These are phyloP conservation scores for Neoascia interrupta DNA, from an alignment of 2,888 invertebrate genomes.

Conservation along the genomic window DNA sequence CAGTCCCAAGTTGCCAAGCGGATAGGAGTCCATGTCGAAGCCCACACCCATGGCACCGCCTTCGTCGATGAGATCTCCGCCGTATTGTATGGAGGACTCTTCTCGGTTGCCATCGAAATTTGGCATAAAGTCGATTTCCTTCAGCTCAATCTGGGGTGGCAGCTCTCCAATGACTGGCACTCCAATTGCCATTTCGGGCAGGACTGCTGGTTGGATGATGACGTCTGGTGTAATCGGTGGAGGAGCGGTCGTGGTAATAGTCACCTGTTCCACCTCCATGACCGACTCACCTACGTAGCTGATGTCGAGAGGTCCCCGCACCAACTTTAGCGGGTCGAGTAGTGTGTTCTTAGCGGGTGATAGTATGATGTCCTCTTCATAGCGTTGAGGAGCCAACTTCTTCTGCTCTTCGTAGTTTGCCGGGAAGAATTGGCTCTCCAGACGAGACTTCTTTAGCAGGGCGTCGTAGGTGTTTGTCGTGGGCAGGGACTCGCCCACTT, in stretches of 20 bases:
- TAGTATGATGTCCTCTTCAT: slow-evolving; percentile 78
- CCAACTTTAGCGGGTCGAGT: slow-evolving; percentile 77
- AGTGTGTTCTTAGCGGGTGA: slow-evolving; percentile 75
- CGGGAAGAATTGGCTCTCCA: slow-evolving; percentile 78
- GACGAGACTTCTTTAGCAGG: slow-evolving; percentile 73
- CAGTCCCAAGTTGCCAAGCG: slow-evolving; percentile 76
- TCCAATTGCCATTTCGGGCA: slow-evolving; percentile 79
- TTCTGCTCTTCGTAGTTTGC: slow-evolving; percentile 75
- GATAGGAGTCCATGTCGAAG: slow-evolving; percentile 78
- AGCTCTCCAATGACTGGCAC: slow-evolving; percentile 79
- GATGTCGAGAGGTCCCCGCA: slow-evolving; percentile 77
- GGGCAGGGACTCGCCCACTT: slow-evolving; percentile 79
- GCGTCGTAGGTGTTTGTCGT: slow-evolving; percentile 71
- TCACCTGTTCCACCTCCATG: slow-evolving; percentile 78
- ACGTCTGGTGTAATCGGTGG: slow-evolving; percentile 73
- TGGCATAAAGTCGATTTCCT: slow-evolving; percentile 79
- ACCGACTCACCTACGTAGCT: slow-evolving; percentile 80
- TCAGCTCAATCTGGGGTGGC: slow-evolving; percentile 79
- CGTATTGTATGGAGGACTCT: slow-evolving; percentile 78
- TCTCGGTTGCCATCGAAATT: slow-evolving; percentile 73
- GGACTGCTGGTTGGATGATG: slow-evolving; percentile 78
- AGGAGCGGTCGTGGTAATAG: slow-evolving; percentile 64
- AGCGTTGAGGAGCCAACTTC: slow-evolving; percentile 71
- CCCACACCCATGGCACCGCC: slow-evolving; percentile 74
- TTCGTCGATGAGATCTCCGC: slow-evolving; percentile 78